A percentile compares a stretch with the other conserved stretches of the same genome.
phyloP scores from a whole-genome alignment of 1,140 invertebrate species.

The Nasonia longicornis region DNA sequence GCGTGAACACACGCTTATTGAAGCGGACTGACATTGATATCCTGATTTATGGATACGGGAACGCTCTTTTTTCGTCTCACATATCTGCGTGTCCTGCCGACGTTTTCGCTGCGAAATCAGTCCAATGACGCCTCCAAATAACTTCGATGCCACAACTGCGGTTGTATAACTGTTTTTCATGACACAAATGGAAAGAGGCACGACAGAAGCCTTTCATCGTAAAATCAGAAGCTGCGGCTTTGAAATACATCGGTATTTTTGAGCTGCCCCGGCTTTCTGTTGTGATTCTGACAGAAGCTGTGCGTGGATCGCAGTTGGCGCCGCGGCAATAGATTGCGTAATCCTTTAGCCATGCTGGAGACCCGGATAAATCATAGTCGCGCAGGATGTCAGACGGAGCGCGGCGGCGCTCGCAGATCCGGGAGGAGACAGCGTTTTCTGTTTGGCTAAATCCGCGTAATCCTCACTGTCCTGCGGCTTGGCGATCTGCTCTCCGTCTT shows the following conservation, averaged over 20 bases:
- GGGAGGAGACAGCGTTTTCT: not conserved
- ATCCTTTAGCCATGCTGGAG: not conserved
- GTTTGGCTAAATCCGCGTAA: constrained; percentile 54
- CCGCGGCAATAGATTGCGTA: not conserved
- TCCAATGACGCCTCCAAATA: not conserved
- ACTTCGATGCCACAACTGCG: not conserved
- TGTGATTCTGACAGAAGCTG: not conserved
- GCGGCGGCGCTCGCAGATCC: not conserved
- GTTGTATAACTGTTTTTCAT: too few relatives aligned
- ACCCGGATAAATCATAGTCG: constrained; percentile 14
- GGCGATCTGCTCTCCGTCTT: constrained; percentile 26
- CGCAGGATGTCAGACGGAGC: not conserved
- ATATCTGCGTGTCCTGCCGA: too few relatives aligned
- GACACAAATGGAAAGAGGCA: too few relatives aligned
- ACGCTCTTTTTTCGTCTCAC: not conserved
- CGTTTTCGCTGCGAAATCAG: not conserved
- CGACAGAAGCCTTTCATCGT: too few relatives aligned
- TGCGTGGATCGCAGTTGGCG: not conserved
- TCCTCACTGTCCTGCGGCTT: constrained; percentile 46
- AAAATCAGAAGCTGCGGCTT: too few relatives aligned
- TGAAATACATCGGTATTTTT: too few relatives aligned
- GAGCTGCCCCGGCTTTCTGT: not conserved
- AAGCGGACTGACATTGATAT: not conserved
- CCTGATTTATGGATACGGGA: not conserved
- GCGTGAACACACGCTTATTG: not conserved